Percentiles rank a stretch among this genome's conserved stretches.
These are phyloP conservation scores for Actinia equina DNA, from an alignment of 64 coral and sea anemone species.

Conservation along the genomic window DNA sequence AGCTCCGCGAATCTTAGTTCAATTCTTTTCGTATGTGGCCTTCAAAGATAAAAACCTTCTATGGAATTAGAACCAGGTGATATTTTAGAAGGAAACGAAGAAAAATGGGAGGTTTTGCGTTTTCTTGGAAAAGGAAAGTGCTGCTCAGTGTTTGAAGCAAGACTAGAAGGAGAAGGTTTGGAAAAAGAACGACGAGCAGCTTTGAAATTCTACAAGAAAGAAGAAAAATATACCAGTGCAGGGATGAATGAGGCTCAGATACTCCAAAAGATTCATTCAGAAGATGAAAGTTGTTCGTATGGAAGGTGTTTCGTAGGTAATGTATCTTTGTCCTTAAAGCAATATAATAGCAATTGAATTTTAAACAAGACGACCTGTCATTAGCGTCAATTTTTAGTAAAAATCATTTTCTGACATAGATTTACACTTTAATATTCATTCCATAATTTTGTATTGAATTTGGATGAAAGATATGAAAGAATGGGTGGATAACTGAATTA, in stretches of 20 bases:
- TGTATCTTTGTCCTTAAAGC: neutral
- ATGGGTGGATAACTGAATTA: neutral
- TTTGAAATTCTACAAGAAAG: constrained; percentile 60
- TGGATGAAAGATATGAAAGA: too few relatives aligned
- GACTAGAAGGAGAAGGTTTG: neutral
- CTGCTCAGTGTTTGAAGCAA: constrained; percentile 50
- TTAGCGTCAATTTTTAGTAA: neutral
- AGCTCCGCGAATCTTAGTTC: neutral
- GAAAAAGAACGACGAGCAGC: constrained; percentile 38
- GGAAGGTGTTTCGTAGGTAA: constrained; percentile 4
- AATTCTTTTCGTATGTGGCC: neutral
- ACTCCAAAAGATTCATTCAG: constrained; percentile 26
- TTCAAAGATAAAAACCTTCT: neutral
- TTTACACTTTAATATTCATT: too few relatives aligned
- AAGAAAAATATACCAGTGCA: constrained; percentile 33
- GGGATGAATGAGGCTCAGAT: constrained; percentile 60
- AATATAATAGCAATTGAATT: too few relatives aligned
- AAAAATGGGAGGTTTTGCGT: constrained; percentile 45
- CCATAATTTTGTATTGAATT: too few relatives aligned
- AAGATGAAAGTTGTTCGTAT: neutral
- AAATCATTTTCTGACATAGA: too few relatives aligned
- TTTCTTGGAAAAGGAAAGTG: constrained; percentile 64
- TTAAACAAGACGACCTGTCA: neutral
- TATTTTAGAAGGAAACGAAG: neutral
- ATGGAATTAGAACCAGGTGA: constrained; percentile 1